Base-by-base conservation (phyloP, 2,113 vertebrate species). In the Lethenteron camtschaticum region DNA sequence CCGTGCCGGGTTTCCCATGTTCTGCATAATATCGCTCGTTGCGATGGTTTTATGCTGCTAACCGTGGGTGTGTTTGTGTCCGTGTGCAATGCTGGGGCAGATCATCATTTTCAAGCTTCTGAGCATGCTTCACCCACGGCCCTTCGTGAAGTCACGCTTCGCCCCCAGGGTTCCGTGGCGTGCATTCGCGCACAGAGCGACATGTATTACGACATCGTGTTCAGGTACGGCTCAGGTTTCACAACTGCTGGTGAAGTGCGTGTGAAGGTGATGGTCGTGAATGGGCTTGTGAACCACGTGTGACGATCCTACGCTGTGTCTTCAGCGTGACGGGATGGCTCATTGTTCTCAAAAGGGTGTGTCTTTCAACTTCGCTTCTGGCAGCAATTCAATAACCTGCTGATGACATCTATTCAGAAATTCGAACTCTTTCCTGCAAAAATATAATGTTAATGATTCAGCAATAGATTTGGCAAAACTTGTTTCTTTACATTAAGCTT, bases 51-150 rank as follows among this genome's bases (percentile, higher is more conserved):
- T 9, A n/a, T 66, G 63, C 63, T 66, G n/a, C 63, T 6, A 41
- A 41, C 41, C 41, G 41, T 41, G 9, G 10, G 24, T 16, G 9
- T 10, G 10, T 24, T 24, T 63, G n/a, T 41, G 2, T 58, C 12
- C 56, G 12, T 10, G 12, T 16, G 58, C 57, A 57, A 57, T 16
- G 57, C 41, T 55, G 13, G 56, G 58, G 56, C 75, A 96, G 91
- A 79, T 90, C 71, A 76, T 95, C 18, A 82, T 99, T 78, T 90
- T 96, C 79, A 81, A 76, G 20, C 82, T 99, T 69, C 72, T 99
- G 75, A 90, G 85, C 73, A 89, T 96, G 90, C 94, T 99, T 77
- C 94, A 99, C 74, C 86, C 87, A 0, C 82, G 88, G 4, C 90
- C 92, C 24, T 97, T 99, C 8, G 78, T 97, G 68, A 90, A 85